These are phyloP conservation scores for Chloroceryle aenea DNA, from an alignment of 2,113 vertebrate genomes.

Conservation along the genomic window DNA sequence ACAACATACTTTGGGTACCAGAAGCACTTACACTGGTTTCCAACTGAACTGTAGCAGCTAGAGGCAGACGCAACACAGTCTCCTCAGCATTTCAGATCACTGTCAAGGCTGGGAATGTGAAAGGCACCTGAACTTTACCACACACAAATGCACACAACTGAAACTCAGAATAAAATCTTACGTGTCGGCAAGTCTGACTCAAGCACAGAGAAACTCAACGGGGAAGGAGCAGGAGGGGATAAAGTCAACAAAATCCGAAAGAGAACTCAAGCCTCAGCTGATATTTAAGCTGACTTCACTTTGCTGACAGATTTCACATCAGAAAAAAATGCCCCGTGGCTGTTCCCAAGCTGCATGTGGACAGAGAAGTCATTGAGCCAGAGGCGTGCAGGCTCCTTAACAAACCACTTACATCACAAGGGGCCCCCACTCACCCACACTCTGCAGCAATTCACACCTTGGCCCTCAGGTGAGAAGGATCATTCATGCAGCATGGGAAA, in stretches of 20 bases:
- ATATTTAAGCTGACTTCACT: conserved; percentile 61
- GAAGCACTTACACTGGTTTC: background rate
- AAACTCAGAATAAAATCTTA: background rate
- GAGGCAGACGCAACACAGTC: background rate
- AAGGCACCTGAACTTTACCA: background rate
- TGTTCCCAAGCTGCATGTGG: background rate
- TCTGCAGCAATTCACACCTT: conserved; percentile 33
- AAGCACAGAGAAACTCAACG: conserved; percentile 26
- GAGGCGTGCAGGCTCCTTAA: background rate
- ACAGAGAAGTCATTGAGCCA: conserved; percentile 43
- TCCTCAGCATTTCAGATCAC: background rate
- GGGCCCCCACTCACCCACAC: background rate
- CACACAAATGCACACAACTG: background rate
- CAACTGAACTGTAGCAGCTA: background rate
- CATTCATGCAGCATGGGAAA: background rate
- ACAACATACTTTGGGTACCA: background rate
- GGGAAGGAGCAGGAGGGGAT: background rate
- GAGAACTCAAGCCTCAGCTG: conserved; percentile 30
- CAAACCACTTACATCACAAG: conserved; percentile 34
- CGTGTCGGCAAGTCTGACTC: background rate
- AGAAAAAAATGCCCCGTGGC: background rate
- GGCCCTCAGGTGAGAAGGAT: conserved; percentile 19
- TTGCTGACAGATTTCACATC: conserved; percentile 45
- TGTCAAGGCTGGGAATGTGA: background rate
- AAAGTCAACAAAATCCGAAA: conserved; percentile 54